Evolutionary conservation across 2,797 vertebrate species (phyloP).

Genomic region (Acanthiza pusilla): DNA sequence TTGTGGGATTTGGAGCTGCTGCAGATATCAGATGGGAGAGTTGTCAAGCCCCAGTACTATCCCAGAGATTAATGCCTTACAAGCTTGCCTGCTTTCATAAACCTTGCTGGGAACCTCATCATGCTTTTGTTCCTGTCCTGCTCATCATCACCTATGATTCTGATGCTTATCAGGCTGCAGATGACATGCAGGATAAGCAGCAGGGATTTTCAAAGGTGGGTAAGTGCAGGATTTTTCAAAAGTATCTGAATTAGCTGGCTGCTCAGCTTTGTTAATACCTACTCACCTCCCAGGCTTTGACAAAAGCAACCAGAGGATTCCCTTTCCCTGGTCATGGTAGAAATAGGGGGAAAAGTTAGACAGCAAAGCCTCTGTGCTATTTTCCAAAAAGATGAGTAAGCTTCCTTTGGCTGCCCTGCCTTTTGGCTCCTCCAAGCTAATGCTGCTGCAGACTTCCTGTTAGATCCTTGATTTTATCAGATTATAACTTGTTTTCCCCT

Average conservation of each 20-base stretch:
- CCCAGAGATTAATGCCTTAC: not conserved
- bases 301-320: constrained; percentile 40
- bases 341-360: not conserved
- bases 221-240: not conserved
- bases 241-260: not conserved
- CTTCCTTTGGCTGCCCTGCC: constrained; percentile 57
- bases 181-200: constrained; percentile 11
- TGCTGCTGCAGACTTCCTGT: constrained; percentile 56
- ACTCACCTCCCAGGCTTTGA: not conserved
- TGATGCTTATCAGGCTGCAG: constrained; percentile 19
- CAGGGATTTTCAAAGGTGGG: not conserved
- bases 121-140: constrained; percentile 22
- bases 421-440: constrained; percentile 54
- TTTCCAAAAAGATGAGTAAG: constrained; percentile 62
- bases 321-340: not conserved
- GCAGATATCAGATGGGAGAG: not conserved
- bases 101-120: constrained; percentile 21
- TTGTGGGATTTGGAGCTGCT: not conserved
- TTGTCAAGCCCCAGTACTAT: not conserved
- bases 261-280: not conserved
- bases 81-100: not conserved
- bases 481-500: constrained; percentile 58
- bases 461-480: constrained; percentile 55
- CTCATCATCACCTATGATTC: not conserved
- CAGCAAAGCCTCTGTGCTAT: constrained; percentile 37